phyloP scores from a whole-genome alignment of 2,888 invertebrate genomes.

The Apamea anceps region DNA sequence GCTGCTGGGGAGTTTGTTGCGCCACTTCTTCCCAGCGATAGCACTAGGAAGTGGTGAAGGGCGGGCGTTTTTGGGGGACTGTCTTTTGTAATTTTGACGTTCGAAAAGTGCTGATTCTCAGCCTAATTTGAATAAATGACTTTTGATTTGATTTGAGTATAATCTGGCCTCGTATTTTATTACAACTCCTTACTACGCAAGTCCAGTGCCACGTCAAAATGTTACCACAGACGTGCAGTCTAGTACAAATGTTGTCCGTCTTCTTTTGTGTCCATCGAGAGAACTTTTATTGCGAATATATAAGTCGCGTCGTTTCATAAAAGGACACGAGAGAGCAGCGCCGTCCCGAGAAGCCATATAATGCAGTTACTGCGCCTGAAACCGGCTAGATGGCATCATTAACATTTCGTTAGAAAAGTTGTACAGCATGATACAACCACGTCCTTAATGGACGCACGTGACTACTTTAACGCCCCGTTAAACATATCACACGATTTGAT shows the following conservation, averaged over 20 bases:
- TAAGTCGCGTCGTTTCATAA: background rate
- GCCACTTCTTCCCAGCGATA: too few relatives aligned
- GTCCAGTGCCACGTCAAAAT: background rate
- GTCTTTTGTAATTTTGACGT: too few relatives aligned
- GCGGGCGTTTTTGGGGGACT: too few relatives aligned
- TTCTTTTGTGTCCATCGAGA: background rate
- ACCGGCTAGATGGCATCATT: conserved; percentile 1
- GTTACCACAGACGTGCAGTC: too few relatives aligned
- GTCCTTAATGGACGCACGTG: background rate
- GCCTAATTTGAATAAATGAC: too few relatives aligned
- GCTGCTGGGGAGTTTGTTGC: too few relatives aligned
- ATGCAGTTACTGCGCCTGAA: background rate
- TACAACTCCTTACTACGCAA: background rate
- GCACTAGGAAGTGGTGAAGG: too few relatives aligned
- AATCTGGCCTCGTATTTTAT: background rate
- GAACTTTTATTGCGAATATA: background rate
- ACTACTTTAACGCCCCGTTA: background rate
- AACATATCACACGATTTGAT: background rate
- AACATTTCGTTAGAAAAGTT: background rate
- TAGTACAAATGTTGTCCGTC: background rate
- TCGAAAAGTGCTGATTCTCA: too few relatives aligned
- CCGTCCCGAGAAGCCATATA: background rate
- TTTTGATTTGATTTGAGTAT: too few relatives aligned
- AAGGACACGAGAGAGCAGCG: conserved; percentile 2
- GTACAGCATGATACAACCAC: background rate